A percentile compares a stretch with the other conserved stretches of the same genome.
Conservation (phyloP, 2,113 vertebrate species). For the Nibea albiflora region DNA sequence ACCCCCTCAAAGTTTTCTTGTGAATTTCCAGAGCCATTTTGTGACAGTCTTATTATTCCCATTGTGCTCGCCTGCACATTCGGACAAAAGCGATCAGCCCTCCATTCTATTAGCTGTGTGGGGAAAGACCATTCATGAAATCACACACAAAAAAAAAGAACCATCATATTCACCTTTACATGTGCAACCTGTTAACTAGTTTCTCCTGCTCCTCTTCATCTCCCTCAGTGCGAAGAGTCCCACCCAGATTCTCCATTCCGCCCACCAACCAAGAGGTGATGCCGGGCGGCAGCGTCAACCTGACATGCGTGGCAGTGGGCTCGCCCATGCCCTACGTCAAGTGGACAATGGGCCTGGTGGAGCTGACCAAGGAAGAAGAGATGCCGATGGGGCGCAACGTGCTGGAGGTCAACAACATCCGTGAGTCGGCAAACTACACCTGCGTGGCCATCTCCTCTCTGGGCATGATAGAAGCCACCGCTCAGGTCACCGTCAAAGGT, state of each 20-base stretch:
- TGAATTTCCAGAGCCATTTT: constrained; percentile 68
- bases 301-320: constrained; percentile 95
- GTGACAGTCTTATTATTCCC: constrained; percentile 68
- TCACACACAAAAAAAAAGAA: background rate
- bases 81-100: constrained; percentile 64
- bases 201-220: background rate
- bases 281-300: constrained; percentile 95
- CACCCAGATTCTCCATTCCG: constrained; percentile 96
- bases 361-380: constrained; percentile 95
- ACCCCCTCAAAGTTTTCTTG: constrained; percentile 67
- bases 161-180: constrained; percentile 8
- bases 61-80: constrained; percentile 65
- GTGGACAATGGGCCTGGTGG: constrained; percentile 90
- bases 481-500: constrained; percentile 97
- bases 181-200: constrained; percentile 2
- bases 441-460: constrained; percentile 96
- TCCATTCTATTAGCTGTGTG: constrained; percentile 39
- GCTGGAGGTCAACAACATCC: constrained; percentile 92
- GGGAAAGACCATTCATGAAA: constrained; percentile 13
- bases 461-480: constrained; percentile 93
- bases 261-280: constrained; percentile 97
- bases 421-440: constrained; percentile 93
- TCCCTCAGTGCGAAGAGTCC: constrained; percentile 90
- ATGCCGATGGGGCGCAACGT: constrained; percentile 95
- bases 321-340: constrained; percentile 97